Evolutionary conservation across 2,113 vertebrate species (phyloP).

Genomic region (Labeo catla): DNA sequence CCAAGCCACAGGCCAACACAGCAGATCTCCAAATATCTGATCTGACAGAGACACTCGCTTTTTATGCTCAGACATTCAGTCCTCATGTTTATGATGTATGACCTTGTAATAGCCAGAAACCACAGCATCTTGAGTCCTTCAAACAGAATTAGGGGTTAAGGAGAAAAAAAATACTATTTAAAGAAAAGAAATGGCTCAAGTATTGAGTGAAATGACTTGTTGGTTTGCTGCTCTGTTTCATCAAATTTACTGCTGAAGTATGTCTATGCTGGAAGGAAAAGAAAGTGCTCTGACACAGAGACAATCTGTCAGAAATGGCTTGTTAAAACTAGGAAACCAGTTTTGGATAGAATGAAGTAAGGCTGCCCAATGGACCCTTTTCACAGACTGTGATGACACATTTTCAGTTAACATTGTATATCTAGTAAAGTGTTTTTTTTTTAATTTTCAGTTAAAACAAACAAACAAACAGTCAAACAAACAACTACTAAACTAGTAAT

Average conservation of each 20-base stretch:
- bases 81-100: constrained; percentile 22
- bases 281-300: not conserved
- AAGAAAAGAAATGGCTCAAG: not conserved
- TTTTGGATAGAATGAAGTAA: not conserved
- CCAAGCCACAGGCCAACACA: constrained; percentile 41
- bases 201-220: not conserved
- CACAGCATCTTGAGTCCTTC: constrained; percentile 51
- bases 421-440: no score
- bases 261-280: constrained; percentile 1
- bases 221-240: not conserved
- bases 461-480: no score
- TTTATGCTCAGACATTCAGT: constrained; percentile 38
- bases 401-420: not conserved
- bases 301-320: not conserved
- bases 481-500: no score
- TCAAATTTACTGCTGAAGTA: not conserved
- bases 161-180: not conserved
- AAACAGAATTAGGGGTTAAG: constrained; percentile 33
- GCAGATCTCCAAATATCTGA: constrained; percentile 39
- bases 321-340: not conserved
- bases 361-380: not conserved
- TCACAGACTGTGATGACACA: not conserved
- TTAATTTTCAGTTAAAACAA: no score
- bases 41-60: constrained; percentile 43
- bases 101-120: constrained; percentile 53